Base-by-base conservation (phyloP, 1,140 invertebrate genomes). In the Drosophila tani region DNA sequence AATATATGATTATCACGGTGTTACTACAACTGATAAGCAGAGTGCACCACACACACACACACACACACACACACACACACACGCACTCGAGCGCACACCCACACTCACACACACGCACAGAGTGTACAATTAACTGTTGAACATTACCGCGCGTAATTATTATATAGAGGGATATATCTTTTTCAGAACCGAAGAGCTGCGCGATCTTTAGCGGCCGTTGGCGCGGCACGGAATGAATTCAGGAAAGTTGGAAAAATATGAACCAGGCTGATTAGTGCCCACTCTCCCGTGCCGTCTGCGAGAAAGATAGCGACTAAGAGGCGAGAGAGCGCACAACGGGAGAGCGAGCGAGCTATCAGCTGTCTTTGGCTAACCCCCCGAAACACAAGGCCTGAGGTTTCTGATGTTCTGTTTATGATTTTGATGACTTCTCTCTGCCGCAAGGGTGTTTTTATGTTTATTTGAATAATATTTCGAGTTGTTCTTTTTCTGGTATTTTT, bases 1-100 rank as follows among this genome's bases (percentile, higher is more conserved):
- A 65, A 76, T 69, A 41, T 66, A 64, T 78, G 82, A 85, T 85
- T 81, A 85, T 47, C 74, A 43, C 45, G 35, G 47, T 79, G 79
- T 68, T 59, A 60, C 38, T 68, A 60, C 49, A 32, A 32, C 60
- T 86, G 82, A 86, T 85, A 85, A 64, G 82, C 11, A 6, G 29
- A 74, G 46, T 81, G 67, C 32, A 62, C 32, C 51, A 59, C 55
- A 71, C 27, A 35, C 50, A 64, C 24, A 70, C 45, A 51, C 19
- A 50, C 32, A 27, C 21, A 12, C 3, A 32, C 32, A 27, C 29
- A 40, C 19, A 62, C 32, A 9, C 45, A 32, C 63, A 59, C 19
- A 29, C 35, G 15, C 32, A 56, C 32, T 35, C 21, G n/a, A 5
- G 40, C 32, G 27, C 29, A 40, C 19, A 62, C 21, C 21, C 21